These are phyloP conservation scores for Sebastes elongatus DNA, from an alignment of 2,797 vertebrate species.

Conservation along the genomic window DNA sequence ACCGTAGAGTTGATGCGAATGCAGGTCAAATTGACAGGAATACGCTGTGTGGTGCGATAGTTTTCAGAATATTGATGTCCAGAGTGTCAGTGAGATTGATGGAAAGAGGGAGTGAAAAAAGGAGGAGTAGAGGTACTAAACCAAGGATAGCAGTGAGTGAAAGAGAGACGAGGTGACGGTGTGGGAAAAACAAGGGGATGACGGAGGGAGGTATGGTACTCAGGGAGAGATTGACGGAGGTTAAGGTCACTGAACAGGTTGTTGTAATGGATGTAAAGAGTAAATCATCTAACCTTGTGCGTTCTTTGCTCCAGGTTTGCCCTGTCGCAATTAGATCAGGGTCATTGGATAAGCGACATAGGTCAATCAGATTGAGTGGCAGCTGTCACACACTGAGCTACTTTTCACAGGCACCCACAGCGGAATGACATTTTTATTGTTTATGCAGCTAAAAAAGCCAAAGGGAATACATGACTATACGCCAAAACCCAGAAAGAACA, in stretches of 20 bases:
- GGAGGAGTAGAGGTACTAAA: background rate
- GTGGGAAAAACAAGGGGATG: background rate
- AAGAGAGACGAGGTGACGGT: background rate
- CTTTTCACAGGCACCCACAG: background rate
- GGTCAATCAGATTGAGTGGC: slow-evolving; percentile 2
- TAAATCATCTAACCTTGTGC: slow-evolving; percentile 24
- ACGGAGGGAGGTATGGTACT: background rate
- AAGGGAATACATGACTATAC: background rate
- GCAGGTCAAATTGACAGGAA: slow-evolving; percentile 11
- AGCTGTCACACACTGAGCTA: background rate
- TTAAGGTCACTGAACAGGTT: background rate
- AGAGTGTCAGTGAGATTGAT: background rate
- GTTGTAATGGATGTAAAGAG: background rate
- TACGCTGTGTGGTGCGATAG: background rate
- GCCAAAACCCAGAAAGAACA: background rate
- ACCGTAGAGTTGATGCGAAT: background rate
- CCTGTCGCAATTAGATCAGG: slow-evolving; percentile 10
- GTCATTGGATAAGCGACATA: background rate
- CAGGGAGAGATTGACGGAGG: background rate
- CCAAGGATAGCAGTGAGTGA: background rate
- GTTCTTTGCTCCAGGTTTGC: background rate
- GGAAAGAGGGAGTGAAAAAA: background rate
- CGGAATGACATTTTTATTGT: background rate
- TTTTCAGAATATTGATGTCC: slow-evolving; percentile 13
- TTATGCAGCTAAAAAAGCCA: background rate